These are phyloP conservation scores for Chiloscyllium plagiosum DNA, from an alignment of 2,113 vertebrate species.

Conservation along the genomic window DNA sequence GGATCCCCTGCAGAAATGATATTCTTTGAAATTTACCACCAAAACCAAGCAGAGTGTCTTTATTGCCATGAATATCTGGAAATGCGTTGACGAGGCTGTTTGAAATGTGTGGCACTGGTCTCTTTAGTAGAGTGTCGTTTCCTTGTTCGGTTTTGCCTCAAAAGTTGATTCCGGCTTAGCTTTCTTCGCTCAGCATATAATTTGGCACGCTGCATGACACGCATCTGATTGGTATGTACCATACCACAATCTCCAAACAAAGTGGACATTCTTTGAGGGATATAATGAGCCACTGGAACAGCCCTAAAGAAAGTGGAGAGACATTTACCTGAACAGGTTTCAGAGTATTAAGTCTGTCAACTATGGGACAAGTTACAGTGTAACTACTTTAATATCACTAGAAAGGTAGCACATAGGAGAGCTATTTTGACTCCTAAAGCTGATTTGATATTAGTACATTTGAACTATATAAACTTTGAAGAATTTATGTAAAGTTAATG, in stretches of 20 bases:
- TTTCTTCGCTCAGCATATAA: constrained; percentile 46
- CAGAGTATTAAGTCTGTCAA: background rate
- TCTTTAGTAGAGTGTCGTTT: constrained; percentile 46
- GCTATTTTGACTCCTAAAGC: background rate
- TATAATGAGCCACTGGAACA: constrained; percentile 45
- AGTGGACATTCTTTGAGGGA: constrained; percentile 51
- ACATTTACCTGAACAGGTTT: background rate
- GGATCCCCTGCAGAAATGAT: background rate
- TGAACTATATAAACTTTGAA: no score
- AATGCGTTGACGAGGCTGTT: constrained; percentile 55
- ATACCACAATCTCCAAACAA: constrained; percentile 48
- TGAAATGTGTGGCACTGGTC: constrained; percentile 51
- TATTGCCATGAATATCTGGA: constrained; percentile 54
- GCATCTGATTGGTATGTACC: constrained; percentile 41
- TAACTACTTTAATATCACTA: background rate
- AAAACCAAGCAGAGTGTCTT: background rate
- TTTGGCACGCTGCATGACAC: constrained; percentile 46
- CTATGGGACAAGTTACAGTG: background rate
- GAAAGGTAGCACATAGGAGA: background rate
- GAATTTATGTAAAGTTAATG: background rate
- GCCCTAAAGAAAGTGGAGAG: constrained; percentile 46
- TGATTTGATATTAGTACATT: background rate
- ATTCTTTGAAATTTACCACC: background rate
- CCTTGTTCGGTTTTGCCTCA: constrained; percentile 55
- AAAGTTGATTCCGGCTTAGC: constrained; percentile 51